These are phyloP conservation scores for Nysson spinosus DNA, from an alignment of 2,888 invertebrate genomes.

Conservation along the genomic window DNA sequence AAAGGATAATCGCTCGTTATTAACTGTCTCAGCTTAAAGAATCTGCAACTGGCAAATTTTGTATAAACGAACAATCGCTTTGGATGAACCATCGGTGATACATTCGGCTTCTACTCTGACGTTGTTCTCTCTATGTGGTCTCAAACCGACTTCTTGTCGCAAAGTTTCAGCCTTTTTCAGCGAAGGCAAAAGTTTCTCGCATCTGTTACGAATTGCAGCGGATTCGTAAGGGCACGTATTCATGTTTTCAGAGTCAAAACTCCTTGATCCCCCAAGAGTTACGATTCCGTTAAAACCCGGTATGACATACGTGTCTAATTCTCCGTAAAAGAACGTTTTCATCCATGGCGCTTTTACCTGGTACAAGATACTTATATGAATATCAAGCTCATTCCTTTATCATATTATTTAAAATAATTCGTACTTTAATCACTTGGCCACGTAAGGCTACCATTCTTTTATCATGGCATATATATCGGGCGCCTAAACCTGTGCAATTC, in stretches of 20 bases:
- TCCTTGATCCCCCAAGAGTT: slow-evolving; percentile 91
- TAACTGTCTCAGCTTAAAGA: background rate
- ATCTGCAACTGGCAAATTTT: too few species aligned
- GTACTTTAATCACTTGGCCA: slow-evolving; percentile 89
- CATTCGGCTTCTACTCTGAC: slow-evolving; percentile 86
- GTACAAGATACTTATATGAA: too few species aligned
- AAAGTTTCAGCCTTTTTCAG: slow-evolving; percentile 76
- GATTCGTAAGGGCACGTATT: slow-evolving; percentile 85
- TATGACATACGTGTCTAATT: slow-evolving; percentile 91
- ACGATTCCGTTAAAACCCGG: slow-evolving; percentile 86
- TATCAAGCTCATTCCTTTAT: too few species aligned
- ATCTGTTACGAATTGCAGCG: slow-evolving; percentile 87
- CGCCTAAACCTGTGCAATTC: slow-evolving; percentile 93
- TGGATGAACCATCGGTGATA: slow-evolving; percentile 51
- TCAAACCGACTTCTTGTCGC: slow-evolving; percentile 81
- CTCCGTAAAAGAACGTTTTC: slow-evolving; percentile 91
- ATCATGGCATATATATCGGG: slow-evolving; percentile 87
- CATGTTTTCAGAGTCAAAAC: slow-evolving; percentile 87
- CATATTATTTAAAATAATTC: background rate
- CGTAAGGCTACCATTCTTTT: slow-evolving; percentile 86
- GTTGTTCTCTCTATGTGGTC: slow-evolving; percentile 87
- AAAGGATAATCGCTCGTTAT: too few species aligned
- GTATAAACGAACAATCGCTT: slow-evolving; percentile 62
- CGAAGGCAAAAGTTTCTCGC: slow-evolving; percentile 86
- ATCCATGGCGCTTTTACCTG: slow-evolving; percentile 92